phyloP scores from a whole-genome alignment of 2,113 vertebrate species.

The Heliornis fulica region DNA sequence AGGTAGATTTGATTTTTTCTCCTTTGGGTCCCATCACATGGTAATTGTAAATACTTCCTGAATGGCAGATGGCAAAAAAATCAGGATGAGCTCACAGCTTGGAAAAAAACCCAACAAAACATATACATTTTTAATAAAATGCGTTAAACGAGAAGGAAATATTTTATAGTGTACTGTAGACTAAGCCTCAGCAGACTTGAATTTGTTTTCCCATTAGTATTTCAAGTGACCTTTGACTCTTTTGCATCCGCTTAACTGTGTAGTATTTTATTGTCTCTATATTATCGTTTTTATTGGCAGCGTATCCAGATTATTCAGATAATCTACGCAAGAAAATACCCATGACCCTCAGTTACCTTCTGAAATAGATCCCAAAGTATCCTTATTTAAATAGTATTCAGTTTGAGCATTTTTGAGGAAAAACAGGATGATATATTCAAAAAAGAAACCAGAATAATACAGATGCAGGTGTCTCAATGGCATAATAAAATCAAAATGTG shows the following conservation, averaged over 20 bases:
- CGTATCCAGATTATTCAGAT: slow-evolving; percentile 63
- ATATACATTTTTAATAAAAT: neutral
- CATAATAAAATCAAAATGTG: neutral
- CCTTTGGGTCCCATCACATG: neutral
- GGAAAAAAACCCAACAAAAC: neutral
- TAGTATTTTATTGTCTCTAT: slow-evolving; percentile 71
- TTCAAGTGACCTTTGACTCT: slow-evolving; percentile 67
- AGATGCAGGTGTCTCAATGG: neutral
- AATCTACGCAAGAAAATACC: slow-evolving; percentile 57
- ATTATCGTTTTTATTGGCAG: slow-evolving; percentile 73
- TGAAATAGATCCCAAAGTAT: slow-evolving; percentile 3
- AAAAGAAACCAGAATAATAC: neutral
- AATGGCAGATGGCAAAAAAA: neutral
- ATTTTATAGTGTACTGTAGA: slow-evolving; percentile 50
- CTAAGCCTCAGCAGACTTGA: slow-evolving; percentile 40
- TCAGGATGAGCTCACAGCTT: neutral
- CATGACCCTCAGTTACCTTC: slow-evolving; percentile 53
- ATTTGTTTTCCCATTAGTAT: slow-evolving; percentile 71
- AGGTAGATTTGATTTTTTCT: neutral
- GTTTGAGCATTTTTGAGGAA: neutral
- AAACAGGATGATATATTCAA: neutral
- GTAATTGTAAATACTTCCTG: neutral
- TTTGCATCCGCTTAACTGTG: slow-evolving; percentile 54
- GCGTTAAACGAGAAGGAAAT: slow-evolving; percentile 41
- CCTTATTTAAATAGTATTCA: neutral